phyloP scores from a whole-genome alignment of 2,113 vertebrate species.

The Austrofundulus limnaeus region DNA sequence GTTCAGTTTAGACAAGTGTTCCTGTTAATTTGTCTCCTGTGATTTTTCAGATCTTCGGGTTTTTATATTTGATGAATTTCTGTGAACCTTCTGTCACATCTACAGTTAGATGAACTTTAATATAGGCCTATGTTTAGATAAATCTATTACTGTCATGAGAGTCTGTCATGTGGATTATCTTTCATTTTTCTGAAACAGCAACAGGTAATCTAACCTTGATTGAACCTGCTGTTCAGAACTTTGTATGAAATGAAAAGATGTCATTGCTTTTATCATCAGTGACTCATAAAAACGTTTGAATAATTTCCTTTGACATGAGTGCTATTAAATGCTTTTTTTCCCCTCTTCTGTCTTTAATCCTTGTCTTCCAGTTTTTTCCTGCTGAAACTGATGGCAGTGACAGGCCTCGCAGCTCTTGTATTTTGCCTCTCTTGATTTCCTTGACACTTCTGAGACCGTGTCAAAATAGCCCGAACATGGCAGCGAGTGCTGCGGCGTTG shows the following conservation, averaged over 20 bases:
- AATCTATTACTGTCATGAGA: slow-evolving; percentile 32
- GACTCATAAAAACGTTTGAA: slow-evolving; percentile 12
- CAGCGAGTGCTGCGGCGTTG: slow-evolving; percentile 34
- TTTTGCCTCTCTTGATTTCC: slow-evolving; percentile 38
- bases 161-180: slow-evolving; percentile 28
- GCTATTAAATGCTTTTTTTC: slow-evolving; percentile 26
- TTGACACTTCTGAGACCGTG: slow-evolving; percentile 61
- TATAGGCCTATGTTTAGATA: slow-evolving; percentile 13
- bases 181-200: slow-evolving; percentile 23
- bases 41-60: too few species aligned
- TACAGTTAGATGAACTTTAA: too few species aligned
- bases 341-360: background rate
- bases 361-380: background rate
- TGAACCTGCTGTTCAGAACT: slow-evolving; percentile 5
- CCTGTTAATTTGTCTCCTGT: too few species aligned
- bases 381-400: slow-evolving; percentile 23
- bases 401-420: slow-evolving; percentile 32
- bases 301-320: slow-evolving; percentile 7
- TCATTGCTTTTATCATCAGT: slow-evolving; percentile 9
- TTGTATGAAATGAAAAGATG: slow-evolving; percentile 1
- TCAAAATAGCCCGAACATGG: slow-evolving; percentile 54
- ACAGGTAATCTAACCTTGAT: slow-evolving; percentile 22
- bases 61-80: too few species aligned
- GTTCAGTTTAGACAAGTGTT: too few species aligned
- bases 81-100: too few species aligned